Evolutionary conservation across 37 sponge, comb jelly and placozoan genomes (phyloP).

Genomic region (Bolinopsis microptera): DNA sequence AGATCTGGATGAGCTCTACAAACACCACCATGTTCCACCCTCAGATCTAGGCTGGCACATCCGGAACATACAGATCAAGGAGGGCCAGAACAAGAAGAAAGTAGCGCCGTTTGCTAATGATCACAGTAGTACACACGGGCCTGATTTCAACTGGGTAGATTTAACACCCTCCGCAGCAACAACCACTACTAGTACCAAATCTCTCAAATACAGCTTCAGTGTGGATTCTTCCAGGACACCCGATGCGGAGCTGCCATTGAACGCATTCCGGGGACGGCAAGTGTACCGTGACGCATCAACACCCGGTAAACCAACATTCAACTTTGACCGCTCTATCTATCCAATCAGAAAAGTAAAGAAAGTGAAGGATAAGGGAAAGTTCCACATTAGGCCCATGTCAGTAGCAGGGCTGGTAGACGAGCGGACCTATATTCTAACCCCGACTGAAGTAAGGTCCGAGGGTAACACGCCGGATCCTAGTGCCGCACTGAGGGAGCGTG

Average conservation of each 20-base stretch:
- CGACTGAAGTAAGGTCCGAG: background rate
- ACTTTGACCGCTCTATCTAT: conserved; percentile 8
- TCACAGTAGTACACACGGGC: background rate
- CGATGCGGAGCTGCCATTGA: background rate
- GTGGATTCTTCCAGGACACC: background rate
- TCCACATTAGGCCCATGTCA: background rate
- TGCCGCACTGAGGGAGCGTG: background rate
- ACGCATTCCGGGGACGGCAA: background rate
- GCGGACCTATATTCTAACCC: background rate
- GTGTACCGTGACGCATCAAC: background rate
- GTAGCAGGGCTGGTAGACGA: background rate
- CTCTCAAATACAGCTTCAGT: background rate
- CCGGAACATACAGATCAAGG: background rate
- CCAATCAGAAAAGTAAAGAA: background rate
- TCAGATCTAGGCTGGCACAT: conserved; percentile 19
- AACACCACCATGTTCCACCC: background rate
- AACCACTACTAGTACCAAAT: background rate
- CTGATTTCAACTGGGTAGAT: conserved; percentile 17
- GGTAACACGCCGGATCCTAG: conserved; percentile 5
- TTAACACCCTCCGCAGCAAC: background rate
- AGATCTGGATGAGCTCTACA: background rate
- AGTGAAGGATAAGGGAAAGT: background rate
- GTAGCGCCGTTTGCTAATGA: background rate
- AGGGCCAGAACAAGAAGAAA: background rate
- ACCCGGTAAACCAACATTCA: conserved; percentile 3